Conservation (phyloP, 1,140 invertebrate species). For the Lepidurus packardi region DNA sequence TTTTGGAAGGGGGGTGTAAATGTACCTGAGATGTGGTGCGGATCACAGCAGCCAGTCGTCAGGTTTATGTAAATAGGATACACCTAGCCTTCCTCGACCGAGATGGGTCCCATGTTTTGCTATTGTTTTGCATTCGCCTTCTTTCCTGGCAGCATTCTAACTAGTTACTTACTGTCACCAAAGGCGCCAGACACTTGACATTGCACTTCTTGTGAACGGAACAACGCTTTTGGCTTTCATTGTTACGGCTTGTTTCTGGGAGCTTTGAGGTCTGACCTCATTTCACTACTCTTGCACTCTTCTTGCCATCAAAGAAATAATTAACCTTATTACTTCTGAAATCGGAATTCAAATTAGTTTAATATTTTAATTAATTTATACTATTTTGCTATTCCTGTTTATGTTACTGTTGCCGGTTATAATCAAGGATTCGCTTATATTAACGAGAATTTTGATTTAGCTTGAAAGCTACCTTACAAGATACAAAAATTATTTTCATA, state of each 20-base stretch:
- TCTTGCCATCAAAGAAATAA: background rate
- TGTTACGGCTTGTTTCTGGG: background rate
- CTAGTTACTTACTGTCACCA: constrained; percentile 15
- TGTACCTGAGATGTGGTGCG: background rate
- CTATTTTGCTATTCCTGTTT: no score
- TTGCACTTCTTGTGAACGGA: background rate
- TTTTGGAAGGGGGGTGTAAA: background rate
- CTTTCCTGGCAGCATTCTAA: background rate
- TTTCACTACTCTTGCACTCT: background rate
- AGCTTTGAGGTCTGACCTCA: background rate
- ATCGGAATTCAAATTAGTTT: background rate
- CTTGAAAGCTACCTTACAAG: no score
- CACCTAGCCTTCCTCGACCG: background rate
- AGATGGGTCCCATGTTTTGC: background rate
- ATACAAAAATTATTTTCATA: no score
- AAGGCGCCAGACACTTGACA: constrained; percentile 6
- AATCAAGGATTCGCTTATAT: no score
- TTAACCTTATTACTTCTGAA: background rate
- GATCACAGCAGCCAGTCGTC: constrained; percentile 5
- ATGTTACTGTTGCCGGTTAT: no score
- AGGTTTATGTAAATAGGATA: constrained; percentile 11
- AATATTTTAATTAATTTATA: background rate
- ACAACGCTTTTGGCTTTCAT: background rate
- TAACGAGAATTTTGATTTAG: no score
- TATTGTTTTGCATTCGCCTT: background rate